Base-by-base conservation (phyloP, 1,140 invertebrate species). In the Drosophila subobscura region DNA sequence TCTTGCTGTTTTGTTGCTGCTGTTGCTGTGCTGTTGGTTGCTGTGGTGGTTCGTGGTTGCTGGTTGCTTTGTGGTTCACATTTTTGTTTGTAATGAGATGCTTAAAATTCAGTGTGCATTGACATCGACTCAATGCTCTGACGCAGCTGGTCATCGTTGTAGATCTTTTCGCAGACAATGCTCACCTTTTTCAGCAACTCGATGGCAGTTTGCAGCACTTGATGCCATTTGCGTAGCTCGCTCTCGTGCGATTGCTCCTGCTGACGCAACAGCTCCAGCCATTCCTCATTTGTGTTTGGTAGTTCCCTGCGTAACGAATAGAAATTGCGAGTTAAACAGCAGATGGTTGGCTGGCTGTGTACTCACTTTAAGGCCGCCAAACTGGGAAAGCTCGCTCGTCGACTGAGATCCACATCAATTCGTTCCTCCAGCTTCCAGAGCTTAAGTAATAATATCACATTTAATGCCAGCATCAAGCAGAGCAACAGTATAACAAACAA, bases 381-480 rank as follows among this genome's bases (percentile, higher is more conserved):
- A 61, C 54, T 90, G 54, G 79, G 75, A 64, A 85, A 65, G 51
- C 76, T 72, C n/a, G 84, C 92, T 71, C 92, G 94, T 59, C 71
- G 80, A 49, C 57, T 89, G 72, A 91, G 73, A 90, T 91, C 90
- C 64, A 83, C 79, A 16, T 91, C 86, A 59, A 91, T 89, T 63
- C 80, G 89, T 93, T 92, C 61, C 86, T 97, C 96, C 50, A 97
- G 91, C 49, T 93, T 93, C 94, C 95, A 96, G 53, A 97, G 91
- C 93, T 96, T 96, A 88, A 95, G 95, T 92, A 96, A 96, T 42
- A 97, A 92, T 77, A 96, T 93, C 59, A 95, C 95, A 93, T 97
- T 97, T 72, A 97, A 93, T 66, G 95, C 79, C 66, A 96, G 93
- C 76, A 97, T 93, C 78, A 94, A 92, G 61, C 94, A 91, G 41